These are phyloP conservation scores for Bubo bubo DNA, from an alignment of 2,113 vertebrate genomes.

Conservation along the genomic window DNA sequence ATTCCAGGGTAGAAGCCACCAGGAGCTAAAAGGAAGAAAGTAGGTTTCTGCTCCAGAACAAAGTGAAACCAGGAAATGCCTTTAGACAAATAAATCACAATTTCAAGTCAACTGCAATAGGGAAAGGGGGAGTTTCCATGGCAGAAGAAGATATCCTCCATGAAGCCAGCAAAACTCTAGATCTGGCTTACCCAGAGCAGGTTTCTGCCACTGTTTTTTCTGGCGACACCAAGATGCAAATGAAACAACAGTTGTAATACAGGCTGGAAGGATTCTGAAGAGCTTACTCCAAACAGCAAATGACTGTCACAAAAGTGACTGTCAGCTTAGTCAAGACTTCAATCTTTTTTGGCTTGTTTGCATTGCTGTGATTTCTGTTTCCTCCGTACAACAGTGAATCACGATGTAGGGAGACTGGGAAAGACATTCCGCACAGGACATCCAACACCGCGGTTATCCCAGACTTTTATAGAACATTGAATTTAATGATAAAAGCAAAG, in stretches of 20 bases:
- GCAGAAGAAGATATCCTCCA: neutral
- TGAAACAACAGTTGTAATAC: neutral
- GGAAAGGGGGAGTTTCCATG: neutral
- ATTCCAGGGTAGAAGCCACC: constrained; percentile 14
- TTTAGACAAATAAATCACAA: constrained; percentile 50
- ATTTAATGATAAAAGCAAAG: neutral
- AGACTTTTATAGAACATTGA: neutral
- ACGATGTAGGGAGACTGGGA: fast-evolving
- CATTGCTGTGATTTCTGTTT: neutral
- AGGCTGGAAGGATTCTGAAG: neutral
- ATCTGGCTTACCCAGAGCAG: neutral
- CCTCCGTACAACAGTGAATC: neutral
- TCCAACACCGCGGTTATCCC: neutral
- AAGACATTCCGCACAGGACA: neutral
- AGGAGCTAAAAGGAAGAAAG: constrained; percentile 27
- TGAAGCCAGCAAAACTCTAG: neutral
- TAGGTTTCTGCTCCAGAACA: constrained; percentile 12
- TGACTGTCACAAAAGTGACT: neutral
- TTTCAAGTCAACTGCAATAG: constrained; percentile 10
- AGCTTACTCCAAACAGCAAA: neutral
- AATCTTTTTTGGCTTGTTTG: neutral
- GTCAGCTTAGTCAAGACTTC: neutral
- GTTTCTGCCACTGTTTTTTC: neutral
- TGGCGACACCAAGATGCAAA: neutral
- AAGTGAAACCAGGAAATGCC: constrained; percentile 43